A percentile compares a stretch with the other conserved stretches of the same genome.
Conservation (phyloP, 2,888 invertebrate species). For the Leptogaster cylindrica region DNA sequence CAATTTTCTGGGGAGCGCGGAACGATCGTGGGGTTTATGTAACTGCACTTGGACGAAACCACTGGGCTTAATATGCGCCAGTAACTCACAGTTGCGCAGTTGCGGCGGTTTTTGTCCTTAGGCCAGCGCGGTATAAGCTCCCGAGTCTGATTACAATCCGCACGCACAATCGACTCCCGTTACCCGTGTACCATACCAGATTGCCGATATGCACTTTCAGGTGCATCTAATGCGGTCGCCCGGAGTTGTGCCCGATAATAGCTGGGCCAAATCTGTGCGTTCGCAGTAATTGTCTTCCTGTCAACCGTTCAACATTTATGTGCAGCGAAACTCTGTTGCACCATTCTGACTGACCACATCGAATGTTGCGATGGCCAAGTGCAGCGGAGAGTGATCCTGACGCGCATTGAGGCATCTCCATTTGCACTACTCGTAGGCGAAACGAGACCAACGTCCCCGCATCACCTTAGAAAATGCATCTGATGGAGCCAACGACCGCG, state of each 20-base stretch:
- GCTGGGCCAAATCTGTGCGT: too few species aligned
- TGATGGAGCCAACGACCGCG: conserved; percentile 33
- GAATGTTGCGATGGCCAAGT: too few species aligned
- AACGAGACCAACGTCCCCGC: conserved; percentile 32
- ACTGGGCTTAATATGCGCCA: conserved; percentile 18
- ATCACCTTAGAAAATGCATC: conserved; percentile 43
- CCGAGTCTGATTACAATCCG: conserved; percentile 9
- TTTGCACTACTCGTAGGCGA: conserved; percentile 12
- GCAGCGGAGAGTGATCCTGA: too few species aligned
- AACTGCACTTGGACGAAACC: not conserved
- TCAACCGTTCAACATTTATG: too few species aligned
- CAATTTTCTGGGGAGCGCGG: not conserved
- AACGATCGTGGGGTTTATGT: not conserved
- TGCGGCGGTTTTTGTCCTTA: conserved; percentile 18
- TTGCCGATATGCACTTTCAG: not conserved
- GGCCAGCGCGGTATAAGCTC: conserved; percentile 9
- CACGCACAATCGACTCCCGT: conserved; percentile 1
- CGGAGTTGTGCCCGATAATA: too few species aligned
- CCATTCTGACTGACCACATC: too few species aligned
- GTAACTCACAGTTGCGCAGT: conserved; percentile 18
- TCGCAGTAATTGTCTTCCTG: too few species aligned
- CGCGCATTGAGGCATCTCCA: not conserved
- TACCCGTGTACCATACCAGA: not conserved
- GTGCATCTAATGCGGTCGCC: not conserved
- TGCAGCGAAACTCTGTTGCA: too few species aligned